Percentiles rank a stretch among this genome's conserved stretches.
Conservation (phyloP, 2,888 invertebrate genomes). For the Chalcis sispes region DNA sequence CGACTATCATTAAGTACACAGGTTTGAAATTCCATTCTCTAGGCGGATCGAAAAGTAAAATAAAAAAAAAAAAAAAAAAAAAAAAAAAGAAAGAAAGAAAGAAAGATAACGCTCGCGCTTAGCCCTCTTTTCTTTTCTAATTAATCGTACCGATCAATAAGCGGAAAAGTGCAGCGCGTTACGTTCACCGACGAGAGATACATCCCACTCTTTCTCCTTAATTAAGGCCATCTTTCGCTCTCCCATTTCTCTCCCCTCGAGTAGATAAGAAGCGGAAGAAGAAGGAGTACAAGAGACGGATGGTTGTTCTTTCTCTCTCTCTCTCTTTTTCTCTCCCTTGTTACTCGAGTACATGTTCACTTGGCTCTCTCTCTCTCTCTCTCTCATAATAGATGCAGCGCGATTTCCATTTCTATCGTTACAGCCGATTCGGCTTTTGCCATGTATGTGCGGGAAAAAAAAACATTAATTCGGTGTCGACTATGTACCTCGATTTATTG, state of each 20-base stretch:
- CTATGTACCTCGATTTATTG: too few relatives aligned
- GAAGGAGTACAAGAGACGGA: conserved; percentile 16
- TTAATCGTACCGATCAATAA: conserved; percentile 45
- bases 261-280: conserved; percentile 20
- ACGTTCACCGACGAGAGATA: conserved; percentile 31
- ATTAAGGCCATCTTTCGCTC: conserved; percentile 51
- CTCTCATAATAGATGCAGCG: conserved; percentile 36
- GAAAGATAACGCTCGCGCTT: conserved; percentile 7
- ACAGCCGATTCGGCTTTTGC: background rate
- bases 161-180: conserved; percentile 30
- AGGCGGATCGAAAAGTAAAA: too few relatives aligned
- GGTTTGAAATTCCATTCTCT: too few relatives aligned
- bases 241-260: too few relatives aligned
- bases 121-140: conserved; percentile 3
- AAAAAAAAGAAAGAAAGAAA: conserved; percentile 8
- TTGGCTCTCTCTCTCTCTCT: too few relatives aligned
- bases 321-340: too few relatives aligned
- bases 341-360: too few relatives aligned
- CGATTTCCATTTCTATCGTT: conserved; percentile 51
- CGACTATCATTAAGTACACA: too few relatives aligned
- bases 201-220: conserved; percentile 26
- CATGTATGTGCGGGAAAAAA: background rate
- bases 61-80: too few relatives aligned
- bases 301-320: background rate
- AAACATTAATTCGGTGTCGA: too few relatives aligned